Percentiles rank a stretch among this genome's conserved stretches.
Conservation (phyloP, 2,113 vertebrate species). For the Ellobius talpinus region DNA sequence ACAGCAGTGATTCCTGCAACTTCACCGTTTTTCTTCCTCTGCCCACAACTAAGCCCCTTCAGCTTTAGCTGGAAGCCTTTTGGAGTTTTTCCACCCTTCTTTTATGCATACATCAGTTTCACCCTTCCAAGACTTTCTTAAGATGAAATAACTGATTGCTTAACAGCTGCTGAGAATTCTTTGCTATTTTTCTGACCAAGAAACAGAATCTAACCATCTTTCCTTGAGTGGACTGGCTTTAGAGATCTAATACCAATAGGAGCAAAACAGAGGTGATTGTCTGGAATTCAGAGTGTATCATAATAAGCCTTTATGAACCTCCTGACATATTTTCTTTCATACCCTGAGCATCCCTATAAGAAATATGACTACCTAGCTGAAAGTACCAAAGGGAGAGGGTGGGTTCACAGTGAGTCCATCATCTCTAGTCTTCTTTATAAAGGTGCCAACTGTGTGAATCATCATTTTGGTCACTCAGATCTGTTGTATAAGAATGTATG, state of each 20-base stretch:
- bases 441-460: not conserved
- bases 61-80: not conserved
- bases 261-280: not conserved
- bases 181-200: not conserved
- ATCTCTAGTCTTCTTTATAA: not conserved
- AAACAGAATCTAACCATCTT: not conserved
- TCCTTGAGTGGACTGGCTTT: not conserved
- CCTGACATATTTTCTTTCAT: not conserved
- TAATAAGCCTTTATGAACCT: not conserved
- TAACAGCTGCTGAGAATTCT: constrained; percentile 7
- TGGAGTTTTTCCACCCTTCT: not conserved
- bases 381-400: not conserved
- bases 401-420: not conserved
- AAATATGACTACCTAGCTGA: not conserved
- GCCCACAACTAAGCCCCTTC: not conserved
- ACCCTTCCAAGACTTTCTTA: not conserved
- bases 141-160: not conserved
- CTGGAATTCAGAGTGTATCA: not conserved
- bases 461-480: not conserved
- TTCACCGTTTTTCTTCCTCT: not conserved
- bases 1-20: not conserved
- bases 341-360: not conserved
- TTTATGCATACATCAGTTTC: not conserved
- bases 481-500: not conserved
- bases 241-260: not conserved